Evolutionary conservation across 1,140 invertebrate species (phyloP), one percentile per base, ranked within the genome.

Genomic region (Cyphomyrmex costatus): DNA sequence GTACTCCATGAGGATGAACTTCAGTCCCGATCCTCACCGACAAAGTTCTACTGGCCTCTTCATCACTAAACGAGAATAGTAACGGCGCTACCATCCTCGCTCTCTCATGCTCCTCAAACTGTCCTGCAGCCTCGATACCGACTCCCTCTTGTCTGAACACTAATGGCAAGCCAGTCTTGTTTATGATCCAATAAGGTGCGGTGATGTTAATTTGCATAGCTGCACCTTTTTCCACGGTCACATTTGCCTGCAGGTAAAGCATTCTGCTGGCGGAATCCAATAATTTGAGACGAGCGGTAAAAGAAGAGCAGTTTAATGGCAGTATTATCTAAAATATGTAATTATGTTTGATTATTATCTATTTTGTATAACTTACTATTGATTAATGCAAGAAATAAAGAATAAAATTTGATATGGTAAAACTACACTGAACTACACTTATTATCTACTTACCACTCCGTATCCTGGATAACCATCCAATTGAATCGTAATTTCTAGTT

Each of bases 161-260:
- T n/a, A 99, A 94, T 1, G 99, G 98, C 56, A 99, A 95, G 0
- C 99, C 99, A 19, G 98, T 98, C 94, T 98, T 98, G 94, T 99
- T 99, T 36, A 99, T 97, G 88, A 99, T 97, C 99, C 99, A 99
- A 95, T 98, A 99, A 0, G 98, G 97, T 27, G 98, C 97, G 85
- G 96, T 97, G 19, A 99, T 96, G 63, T 96, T 97, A 74, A 99
- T 96, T 96, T 98, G 95, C 66, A 96, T 94, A 49, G 90, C 94
- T 49, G 93, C 95, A 27, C 92, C 95, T 78, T 94, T 95, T 90
- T 93, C 96, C 78, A 95, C 95, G 73, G 95, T 91, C 42, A 98
- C 96, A 16, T 95, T 94, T 0, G 97, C 97, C 65, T 97, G 96
- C 3, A 99, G 95, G 87, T 97, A 96, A 0, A 99, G 95, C 66